Evolutionary conservation across 2,797 vertebrate genomes (phyloP).

Genomic region (Pygocentrus nattereri): DNA sequence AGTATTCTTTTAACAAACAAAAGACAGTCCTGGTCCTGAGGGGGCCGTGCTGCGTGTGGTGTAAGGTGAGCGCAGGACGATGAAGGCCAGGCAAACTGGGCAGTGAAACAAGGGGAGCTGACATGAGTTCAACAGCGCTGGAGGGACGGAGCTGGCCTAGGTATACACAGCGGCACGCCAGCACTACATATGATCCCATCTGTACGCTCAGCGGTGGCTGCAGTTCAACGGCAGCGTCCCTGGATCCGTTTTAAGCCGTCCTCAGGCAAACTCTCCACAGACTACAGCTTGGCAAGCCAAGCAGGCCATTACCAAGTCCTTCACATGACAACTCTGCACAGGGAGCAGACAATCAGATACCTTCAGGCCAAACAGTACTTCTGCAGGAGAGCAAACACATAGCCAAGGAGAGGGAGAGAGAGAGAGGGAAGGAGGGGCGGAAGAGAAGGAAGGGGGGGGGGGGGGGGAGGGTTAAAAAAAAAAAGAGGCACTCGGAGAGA

Average conservation of each 20-base stretch:
- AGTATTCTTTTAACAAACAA: not conserved
- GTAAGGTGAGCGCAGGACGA: slow-evolving; percentile 6
- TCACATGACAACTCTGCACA: slow-evolving; percentile 40
- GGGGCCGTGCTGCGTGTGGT: not conserved
- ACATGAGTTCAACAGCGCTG: slow-evolving; percentile 8
- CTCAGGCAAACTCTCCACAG: slow-evolving; percentile 6
- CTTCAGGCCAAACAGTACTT: slow-evolving; percentile 36
- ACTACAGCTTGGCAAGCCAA: slow-evolving; percentile 6
- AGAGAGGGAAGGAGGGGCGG: not conserved
- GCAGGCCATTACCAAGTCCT: slow-evolving; percentile 22
- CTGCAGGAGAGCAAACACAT: slow-evolving; percentile 58
- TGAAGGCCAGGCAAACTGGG: not conserved
- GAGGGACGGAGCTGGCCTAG: not conserved
- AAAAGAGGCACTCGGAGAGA: slow-evolving; percentile 53
- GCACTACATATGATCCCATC: not conserved
- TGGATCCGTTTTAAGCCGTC: not conserved
- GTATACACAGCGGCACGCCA: slow-evolving; percentile 6
- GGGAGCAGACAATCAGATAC: slow-evolving; percentile 27
- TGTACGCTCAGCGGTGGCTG: not conserved
- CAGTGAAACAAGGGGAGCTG: slow-evolving; percentile 18
- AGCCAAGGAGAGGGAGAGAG: not conserved
- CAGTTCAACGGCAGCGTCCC: not conserved
- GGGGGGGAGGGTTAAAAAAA: slow-evolving; percentile 22
- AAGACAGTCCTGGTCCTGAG: not conserved
- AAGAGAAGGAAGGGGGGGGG: slow-evolving; percentile 52